Evolutionary conservation across 2,797 vertebrate genomes (phyloP).

Genomic region (Esox lucius): DNA sequence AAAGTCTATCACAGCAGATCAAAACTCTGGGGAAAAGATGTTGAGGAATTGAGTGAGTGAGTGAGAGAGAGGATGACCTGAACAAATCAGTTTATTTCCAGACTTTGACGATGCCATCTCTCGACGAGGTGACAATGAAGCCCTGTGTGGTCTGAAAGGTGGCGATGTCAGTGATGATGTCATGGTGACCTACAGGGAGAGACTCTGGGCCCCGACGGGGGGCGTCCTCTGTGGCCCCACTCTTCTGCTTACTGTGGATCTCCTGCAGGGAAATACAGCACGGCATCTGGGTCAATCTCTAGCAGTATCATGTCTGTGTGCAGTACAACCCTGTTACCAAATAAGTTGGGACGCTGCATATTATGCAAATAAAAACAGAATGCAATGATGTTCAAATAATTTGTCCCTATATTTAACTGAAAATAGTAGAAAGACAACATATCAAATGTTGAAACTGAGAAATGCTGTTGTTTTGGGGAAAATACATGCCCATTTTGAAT

Average conservation of each 20-base stretch:
- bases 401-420: no score
- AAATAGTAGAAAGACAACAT: no score
- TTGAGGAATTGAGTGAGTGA: background rate
- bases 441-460: no score
- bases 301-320: background rate
- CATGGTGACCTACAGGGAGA: slow-evolving; percentile 94
- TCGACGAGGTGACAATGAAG: slow-evolving; percentile 95
- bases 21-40: background rate
- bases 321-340: no score
- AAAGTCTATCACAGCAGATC: background rate
- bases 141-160: slow-evolving; percentile 98
- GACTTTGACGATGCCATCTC: slow-evolving; percentile 97
- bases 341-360: no score
- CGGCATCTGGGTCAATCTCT: background rate
- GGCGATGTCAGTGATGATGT: slow-evolving; percentile 96
- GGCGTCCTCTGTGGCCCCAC: slow-evolving; percentile 86
- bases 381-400: no score
- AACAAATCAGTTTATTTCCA: slow-evolving; percentile 82
- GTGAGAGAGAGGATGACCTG: background rate
- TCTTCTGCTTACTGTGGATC: slow-evolving; percentile 97
- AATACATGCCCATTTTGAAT: no score
- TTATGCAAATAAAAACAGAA: no score
- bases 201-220: slow-evolving; percentile 91
- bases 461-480: no score
- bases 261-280: slow-evolving; percentile 72